These are phyloP conservation scores for Heliopora coerulea DNA, from an alignment of 92 coral and sea anemone species.

Conservation along the genomic window DNA sequence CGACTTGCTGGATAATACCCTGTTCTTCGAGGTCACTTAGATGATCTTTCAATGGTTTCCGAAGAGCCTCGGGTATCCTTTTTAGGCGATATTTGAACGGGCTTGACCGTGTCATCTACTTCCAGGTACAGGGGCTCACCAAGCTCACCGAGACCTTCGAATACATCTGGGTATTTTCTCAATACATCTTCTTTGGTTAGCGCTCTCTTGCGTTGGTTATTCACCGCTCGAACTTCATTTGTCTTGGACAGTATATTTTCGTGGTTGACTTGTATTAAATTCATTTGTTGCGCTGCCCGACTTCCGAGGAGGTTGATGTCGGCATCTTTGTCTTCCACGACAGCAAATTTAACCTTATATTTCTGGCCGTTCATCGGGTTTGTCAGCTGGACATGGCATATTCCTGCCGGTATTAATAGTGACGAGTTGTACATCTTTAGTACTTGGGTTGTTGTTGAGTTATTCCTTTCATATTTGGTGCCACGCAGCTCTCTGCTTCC, in stretches of 20 bases:
- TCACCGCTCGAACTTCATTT: too few species aligned
- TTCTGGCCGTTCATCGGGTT: conserved; percentile 25
- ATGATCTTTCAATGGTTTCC: neutral
- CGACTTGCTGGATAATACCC: too few species aligned
- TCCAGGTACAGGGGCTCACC: neutral
- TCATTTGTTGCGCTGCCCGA: conserved; percentile 44
- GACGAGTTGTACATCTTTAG: conserved; percentile 48
- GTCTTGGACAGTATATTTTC: neutral
- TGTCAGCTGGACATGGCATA: conserved; percentile 42
- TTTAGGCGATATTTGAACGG: conserved; percentile 1
- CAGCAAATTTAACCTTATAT: conserved; percentile 27
- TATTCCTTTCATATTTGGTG: conserved; percentile 2
- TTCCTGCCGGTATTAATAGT: conserved; percentile 38
- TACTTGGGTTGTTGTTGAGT: conserved; percentile 8
- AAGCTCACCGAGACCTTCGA: conserved; percentile 22
- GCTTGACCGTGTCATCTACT: neutral
- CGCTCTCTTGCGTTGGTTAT: too few species aligned
- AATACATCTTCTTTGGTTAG: neutral
- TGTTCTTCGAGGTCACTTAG: too few species aligned
- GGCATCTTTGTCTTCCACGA: neutral
- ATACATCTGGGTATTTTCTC: conserved; percentile 13
- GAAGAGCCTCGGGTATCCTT: neutral
- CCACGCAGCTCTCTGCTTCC: neutral
- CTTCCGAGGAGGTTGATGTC: conserved; percentile 38
- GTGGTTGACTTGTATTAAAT: neutral